Conservation (phyloP, 1,140 invertebrate genomes). For the Brachionus paranguensis region DNA sequence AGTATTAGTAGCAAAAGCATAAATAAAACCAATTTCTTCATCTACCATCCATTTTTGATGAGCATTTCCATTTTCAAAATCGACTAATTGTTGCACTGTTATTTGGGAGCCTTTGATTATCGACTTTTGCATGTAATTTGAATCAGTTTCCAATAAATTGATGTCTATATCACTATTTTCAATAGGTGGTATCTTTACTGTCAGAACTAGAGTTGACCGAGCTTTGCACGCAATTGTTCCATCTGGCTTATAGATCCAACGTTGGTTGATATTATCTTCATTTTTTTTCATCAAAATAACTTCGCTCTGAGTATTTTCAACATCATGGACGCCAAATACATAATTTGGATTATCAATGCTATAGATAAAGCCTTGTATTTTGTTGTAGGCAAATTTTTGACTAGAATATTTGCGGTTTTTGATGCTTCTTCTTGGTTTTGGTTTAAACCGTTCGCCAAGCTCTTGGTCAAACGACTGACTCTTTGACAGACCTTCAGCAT, state of each 20-base stretch:
- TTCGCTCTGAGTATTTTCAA: slow-evolving; percentile 46
- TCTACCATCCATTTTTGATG: slow-evolving; percentile 53
- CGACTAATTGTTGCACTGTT: slow-evolving; percentile 46
- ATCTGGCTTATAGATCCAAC: slow-evolving; percentile 44
- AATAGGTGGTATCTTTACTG: slow-evolving; percentile 45
- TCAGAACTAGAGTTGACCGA: slow-evolving; percentile 41
- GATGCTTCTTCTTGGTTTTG: slow-evolving; percentile 1
- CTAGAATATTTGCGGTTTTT: slow-evolving; percentile 39
- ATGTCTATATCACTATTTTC: slow-evolving; percentile 44
- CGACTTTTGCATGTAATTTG: slow-evolving; percentile 27
- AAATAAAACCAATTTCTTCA: slow-evolving; percentile 49
- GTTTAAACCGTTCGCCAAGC: neutral
- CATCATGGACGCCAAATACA: slow-evolving; percentile 47
- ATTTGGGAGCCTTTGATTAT: slow-evolving; percentile 42
- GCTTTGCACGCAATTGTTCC: slow-evolving; percentile 41
- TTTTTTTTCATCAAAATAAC: slow-evolving; percentile 48
- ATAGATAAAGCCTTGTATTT: slow-evolving; percentile 48
- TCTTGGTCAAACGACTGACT: neutral
- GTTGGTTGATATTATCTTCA: slow-evolving; percentile 51
- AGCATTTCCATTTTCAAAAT: slow-evolving; percentile 49
- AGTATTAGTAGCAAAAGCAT: slow-evolving; percentile 49
- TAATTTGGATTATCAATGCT: slow-evolving; percentile 45
- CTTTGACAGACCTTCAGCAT: neutral
- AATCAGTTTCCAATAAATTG: slow-evolving; percentile 46
- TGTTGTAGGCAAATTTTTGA: slow-evolving; percentile 43